Evolutionary conservation across 2,888 invertebrate genomes (phyloP).

Genomic region (Thymelicus acteon): DNA sequence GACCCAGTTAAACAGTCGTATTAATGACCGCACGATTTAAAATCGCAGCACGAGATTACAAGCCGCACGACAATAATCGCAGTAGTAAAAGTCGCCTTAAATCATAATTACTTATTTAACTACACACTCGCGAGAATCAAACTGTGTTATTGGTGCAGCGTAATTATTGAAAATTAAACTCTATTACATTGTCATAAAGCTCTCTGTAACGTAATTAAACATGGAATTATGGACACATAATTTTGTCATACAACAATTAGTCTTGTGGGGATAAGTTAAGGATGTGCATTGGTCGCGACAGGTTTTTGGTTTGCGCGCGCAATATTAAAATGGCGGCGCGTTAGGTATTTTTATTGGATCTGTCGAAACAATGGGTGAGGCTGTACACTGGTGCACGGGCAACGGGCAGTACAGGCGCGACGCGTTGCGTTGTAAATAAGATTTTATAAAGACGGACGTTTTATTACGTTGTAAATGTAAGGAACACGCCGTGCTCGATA

Average conservation of each 20-base stretch:
- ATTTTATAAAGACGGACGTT: conserved; percentile 43
- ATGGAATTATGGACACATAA: conserved; percentile 20
- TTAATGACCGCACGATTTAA: conserved; percentile 42
- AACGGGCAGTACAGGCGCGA: conserved; percentile 30
- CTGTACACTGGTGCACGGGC: conserved; percentile 20
- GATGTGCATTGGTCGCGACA: conserved; percentile 12
- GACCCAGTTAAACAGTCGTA: conserved; percentile 37
- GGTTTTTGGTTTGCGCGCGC: conserved; percentile 29
- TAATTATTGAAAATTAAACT: conserved; percentile 37
- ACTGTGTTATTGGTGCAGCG: conserved; percentile 26
- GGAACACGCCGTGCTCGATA: conserved; percentile 38
- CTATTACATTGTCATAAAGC: conserved; percentile 30
- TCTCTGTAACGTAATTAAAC: conserved; percentile 32
- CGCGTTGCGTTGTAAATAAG: conserved; percentile 48
- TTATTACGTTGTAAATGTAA: conserved; percentile 41
- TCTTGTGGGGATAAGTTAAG: conserved; percentile 20
- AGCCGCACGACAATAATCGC: conserved; percentile 45
- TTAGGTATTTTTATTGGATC: conserved; percentile 51
- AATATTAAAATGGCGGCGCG: conserved; percentile 48
- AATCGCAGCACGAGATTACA: conserved; percentile 44
- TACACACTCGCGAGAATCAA: conserved; percentile 30
- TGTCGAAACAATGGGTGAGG: conserved; percentile 48
- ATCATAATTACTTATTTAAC: conserved; percentile 49
- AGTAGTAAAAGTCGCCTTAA: conserved; percentile 52
- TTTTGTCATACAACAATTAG: conserved; percentile 10